These are phyloP conservation scores for Lontra canadensis DNA, from an alignment of 2,113 vertebrate species.

Conservation along the genomic window DNA sequence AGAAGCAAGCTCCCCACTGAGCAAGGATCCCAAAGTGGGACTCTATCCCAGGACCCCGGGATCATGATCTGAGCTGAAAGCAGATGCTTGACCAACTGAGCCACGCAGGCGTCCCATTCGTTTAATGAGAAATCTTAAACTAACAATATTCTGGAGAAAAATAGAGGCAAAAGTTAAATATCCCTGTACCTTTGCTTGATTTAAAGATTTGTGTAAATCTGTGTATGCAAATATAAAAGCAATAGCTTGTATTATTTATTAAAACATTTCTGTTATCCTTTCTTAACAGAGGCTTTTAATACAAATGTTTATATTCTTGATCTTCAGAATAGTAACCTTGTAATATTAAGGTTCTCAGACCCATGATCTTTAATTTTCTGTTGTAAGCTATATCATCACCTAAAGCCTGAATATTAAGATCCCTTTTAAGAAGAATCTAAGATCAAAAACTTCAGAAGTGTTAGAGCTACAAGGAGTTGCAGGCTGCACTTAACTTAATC, in stretches of 20 bases:
- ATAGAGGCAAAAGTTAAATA: neutral
- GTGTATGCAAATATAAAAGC: neutral
- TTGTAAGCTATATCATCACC: neutral
- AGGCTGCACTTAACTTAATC: slow-evolving; percentile 22
- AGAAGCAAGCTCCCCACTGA: neutral
- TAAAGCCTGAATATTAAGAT: slow-evolving; percentile 14
- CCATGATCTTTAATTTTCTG: neutral
- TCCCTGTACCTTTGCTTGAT: neutral
- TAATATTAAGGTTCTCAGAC: neutral
- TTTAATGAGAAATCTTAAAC: slow-evolving; percentile 55
- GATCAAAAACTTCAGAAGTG: neutral
- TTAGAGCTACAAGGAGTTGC: neutral
- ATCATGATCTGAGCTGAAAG: neutral
- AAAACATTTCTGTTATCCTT: neutral
- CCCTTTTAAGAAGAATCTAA: neutral
- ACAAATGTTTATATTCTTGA: neutral
- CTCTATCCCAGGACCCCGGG: neutral
- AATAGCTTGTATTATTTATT: neutral
- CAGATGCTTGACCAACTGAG: neutral
- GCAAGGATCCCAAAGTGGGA: too few relatives aligned
- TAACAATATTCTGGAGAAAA: slow-evolving; percentile 42
- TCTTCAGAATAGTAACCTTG: slow-evolving; percentile 23
- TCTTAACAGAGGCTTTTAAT: slow-evolving; percentile 18
- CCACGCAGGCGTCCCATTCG: neutral
- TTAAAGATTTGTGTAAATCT: slow-evolving; percentile 13